A percentile compares a stretch with the other conserved stretches of the same genome.
Evolutionary conservation across 1,140 invertebrate species (phyloP).

Genomic region (Eupristina koningsbergeri): DNA sequence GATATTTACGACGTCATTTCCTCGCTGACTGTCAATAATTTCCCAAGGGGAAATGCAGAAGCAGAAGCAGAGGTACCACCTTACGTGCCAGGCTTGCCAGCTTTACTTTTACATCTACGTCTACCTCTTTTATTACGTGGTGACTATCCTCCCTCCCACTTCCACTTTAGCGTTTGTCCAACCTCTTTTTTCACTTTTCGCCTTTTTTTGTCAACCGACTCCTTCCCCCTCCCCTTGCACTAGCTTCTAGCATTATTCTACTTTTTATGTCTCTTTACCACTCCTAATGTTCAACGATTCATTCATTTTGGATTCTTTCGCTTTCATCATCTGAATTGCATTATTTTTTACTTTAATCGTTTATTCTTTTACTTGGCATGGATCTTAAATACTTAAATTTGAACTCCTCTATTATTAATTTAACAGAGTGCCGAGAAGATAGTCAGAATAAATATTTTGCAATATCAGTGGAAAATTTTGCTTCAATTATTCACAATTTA

Average conservation of each 20-base stretch:
- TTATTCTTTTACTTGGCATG: not conserved
- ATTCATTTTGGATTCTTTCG: constrained; percentile 49
- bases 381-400: not conserved
- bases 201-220: constrained; percentile 45
- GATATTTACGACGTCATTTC: constrained; percentile 73
- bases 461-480: too few species aligned
- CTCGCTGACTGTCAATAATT: constrained; percentile 73
- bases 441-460: too few species aligned
- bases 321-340: constrained; percentile 24
- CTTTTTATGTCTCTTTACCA: constrained; percentile 40
- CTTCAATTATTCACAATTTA: too few species aligned
- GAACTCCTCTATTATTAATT: not conserved
- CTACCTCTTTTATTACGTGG: constrained; percentile 54
- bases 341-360: constrained; percentile 31
- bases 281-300: constrained; percentile 38
- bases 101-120: constrained; percentile 51
- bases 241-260: constrained; percentile 32
- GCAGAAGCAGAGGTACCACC: constrained; percentile 51
- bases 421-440: not conserved
- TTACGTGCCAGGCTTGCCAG: constrained; percentile 50
- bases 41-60: constrained; percentile 69
- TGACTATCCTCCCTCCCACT: constrained; percentile 2
- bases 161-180: not conserved
- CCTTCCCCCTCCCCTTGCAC: constrained; percentile 40
- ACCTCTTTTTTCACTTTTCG: constrained; percentile 37